These are phyloP conservation scores for Gymnosoma rotundatum DNA, from an alignment of 2,888 invertebrate species.

Conservation along the genomic window DNA sequence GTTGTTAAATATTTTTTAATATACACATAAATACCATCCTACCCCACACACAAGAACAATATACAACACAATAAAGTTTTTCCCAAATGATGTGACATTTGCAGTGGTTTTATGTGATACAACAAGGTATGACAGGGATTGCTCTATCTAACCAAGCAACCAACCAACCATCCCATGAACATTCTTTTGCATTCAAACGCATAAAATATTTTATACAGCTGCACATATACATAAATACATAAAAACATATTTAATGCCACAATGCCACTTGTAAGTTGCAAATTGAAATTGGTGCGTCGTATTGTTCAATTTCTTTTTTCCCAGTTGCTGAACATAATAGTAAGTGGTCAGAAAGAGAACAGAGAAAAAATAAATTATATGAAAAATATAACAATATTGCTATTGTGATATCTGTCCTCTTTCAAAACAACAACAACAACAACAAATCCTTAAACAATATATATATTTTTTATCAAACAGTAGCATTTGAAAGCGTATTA, in stretches of 20 bases:
- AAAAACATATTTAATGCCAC: conserved; percentile 45
- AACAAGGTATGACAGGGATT: background rate
- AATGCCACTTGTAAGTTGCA: conserved; percentile 59
- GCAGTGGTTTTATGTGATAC: conserved; percentile 49
- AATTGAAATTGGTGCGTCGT: conserved; percentile 59
- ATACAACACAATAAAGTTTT: conserved; percentile 17
- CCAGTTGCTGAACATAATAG: conserved; percentile 23
- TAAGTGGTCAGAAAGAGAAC: conserved; percentile 43
- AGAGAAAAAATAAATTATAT: background rate
- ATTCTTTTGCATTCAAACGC: conserved; percentile 16
- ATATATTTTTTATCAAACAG: background rate
- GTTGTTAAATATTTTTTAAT: conserved; percentile 40
- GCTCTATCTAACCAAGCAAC: background rate
- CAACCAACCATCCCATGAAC: background rate
- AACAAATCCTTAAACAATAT: conserved; percentile 19
- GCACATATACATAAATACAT: background rate
- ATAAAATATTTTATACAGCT: conserved; percentile 9
- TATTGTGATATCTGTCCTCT: background rate
- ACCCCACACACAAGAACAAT: background rate
- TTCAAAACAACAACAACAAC: conserved; percentile 13
- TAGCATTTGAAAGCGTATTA: conserved; percentile 40
- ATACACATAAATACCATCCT: background rate
- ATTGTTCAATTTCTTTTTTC: conserved; percentile 37
- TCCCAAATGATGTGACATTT: conserved; percentile 51
- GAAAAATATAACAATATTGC: conserved; percentile 5